Evolutionary conservation across 2,113 vertebrate species (phyloP).

Genomic region (Cricetomys ansorgei): DNA sequence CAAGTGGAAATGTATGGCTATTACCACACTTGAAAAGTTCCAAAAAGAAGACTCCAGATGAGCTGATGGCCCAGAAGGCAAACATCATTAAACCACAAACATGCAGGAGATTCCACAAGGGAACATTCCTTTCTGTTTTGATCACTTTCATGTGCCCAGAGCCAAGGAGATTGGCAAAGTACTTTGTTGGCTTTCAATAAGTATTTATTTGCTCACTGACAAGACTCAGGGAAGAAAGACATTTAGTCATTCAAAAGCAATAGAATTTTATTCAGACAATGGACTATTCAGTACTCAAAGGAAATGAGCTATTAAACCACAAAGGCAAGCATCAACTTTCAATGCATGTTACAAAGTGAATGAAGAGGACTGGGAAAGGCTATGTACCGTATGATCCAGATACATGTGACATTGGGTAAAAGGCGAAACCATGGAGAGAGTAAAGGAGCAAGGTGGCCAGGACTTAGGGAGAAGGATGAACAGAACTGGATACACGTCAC

Average conservation of each 20-base stretch:
- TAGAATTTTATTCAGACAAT: background rate
- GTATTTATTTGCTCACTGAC: conserved; percentile 6
- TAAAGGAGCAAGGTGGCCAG: background rate
- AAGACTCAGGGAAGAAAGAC: conserved; percentile 48
- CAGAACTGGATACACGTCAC: background rate
- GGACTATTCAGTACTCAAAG: background rate
- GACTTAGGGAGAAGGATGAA: background rate
- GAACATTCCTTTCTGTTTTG: background rate
- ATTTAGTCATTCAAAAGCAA: conserved; percentile 48
- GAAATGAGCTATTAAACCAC: background rate
- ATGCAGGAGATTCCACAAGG: background rate
- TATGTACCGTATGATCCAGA: background rate
- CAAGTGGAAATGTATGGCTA: conserved; percentile 63
- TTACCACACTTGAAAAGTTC: conserved; percentile 29
- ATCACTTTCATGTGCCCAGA: background rate
- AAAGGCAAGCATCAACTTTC: background rate
- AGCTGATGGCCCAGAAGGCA: background rate
- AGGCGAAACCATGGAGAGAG: background rate
- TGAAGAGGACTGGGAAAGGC: background rate
- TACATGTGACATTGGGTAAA: background rate
- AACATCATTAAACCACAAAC: conserved; percentile 13
- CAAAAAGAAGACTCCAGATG: conserved; percentile 25
- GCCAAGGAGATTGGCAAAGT: background rate
- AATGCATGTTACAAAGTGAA: background rate
- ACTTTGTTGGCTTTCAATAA: background rate